phyloP scores from a whole-genome alignment of 2,113 vertebrate species.

The Solenodon paradoxus region DNA sequence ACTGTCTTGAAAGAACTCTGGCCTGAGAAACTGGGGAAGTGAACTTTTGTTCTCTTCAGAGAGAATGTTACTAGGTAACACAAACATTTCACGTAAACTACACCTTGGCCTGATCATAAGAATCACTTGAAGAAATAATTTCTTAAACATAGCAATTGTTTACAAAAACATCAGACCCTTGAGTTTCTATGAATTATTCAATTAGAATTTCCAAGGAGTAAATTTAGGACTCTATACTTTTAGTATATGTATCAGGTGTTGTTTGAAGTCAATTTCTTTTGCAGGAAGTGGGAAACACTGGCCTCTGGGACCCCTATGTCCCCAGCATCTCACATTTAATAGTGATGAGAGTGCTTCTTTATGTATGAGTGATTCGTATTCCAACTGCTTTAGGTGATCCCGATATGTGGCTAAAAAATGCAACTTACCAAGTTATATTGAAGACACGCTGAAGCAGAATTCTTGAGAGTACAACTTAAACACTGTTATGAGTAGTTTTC shows the following conservation, averaged over 20 bases:
- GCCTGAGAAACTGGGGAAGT: not conserved
- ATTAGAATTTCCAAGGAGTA: not conserved
- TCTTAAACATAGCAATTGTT: too few relatives aligned
- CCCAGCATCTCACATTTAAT: not conserved
- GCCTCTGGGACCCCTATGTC: not conserved
- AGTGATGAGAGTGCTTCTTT: not conserved
- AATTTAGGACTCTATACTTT: not conserved
- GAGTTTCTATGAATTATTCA: not conserved
- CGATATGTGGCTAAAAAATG: not conserved
- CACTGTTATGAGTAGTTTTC: not conserved
- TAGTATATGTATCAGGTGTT: not conserved
- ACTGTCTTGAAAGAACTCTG: not conserved
- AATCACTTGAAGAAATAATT: not conserved
- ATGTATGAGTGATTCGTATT: too few relatives aligned
- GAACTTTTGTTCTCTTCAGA: not conserved
- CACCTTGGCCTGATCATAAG: not conserved
- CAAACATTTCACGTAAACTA: not conserved
- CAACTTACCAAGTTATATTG: not conserved
- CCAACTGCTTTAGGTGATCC: not conserved
- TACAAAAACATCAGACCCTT: too few relatives aligned
- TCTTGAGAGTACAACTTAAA: rapidly evolving
- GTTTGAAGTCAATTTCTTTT: not conserved
- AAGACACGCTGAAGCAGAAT: not conserved
- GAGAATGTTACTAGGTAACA: not conserved
- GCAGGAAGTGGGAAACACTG: not conserved